A percentile compares a stretch with the other conserved stretches of the same genome.
Evolutionary conservation across 2,888 invertebrate species (phyloP).

Genomic region (Archips xylosteana): DNA sequence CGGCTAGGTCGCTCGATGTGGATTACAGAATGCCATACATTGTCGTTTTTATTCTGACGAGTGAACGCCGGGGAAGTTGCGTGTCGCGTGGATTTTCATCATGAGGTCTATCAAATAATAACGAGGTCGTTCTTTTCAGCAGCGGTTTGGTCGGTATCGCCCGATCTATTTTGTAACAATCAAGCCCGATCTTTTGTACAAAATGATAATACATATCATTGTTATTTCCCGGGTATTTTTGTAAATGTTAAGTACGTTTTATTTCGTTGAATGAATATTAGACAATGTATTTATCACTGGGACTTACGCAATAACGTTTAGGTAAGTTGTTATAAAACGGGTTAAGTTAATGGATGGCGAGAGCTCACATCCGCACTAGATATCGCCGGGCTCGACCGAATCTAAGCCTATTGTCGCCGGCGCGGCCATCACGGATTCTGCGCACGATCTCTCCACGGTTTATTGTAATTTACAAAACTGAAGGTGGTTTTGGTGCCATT

Average conservation of each 20-base stretch:
- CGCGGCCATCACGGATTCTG: conserved; percentile 75
- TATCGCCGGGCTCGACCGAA: conserved; percentile 55
- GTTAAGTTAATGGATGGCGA: conserved; percentile 67
- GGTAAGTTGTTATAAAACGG: conserved; percentile 48
- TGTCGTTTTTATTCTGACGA: conserved; percentile 79
- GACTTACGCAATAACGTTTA: conserved; percentile 1
- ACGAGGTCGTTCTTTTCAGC: conserved; percentile 74
- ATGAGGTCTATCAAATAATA: conserved; percentile 82
- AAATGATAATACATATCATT: conserved; percentile 71
- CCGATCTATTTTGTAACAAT: conserved; percentile 72
- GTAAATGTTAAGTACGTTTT: conserved; percentile 40
- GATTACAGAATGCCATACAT: conserved; percentile 72
- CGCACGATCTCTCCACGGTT: conserved; percentile 79
- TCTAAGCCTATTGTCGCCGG: conserved; percentile 76
- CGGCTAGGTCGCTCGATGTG: conserved; percentile 56
- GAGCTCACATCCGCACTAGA: conserved; percentile 66
- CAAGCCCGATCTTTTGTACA: conserved; percentile 73
- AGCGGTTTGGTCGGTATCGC: conserved; percentile 68
- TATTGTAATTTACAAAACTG: conserved; percentile 84
- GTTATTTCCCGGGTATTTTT: conserved; percentile 52
- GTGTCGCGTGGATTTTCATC: conserved; percentile 80
- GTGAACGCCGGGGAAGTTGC: conserved; percentile 80
- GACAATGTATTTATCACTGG: not conserved
- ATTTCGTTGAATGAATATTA: conserved; percentile 23
- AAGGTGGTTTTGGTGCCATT: conserved; percentile 75